These are phyloP conservation scores for Phyto melanocephala DNA, from an alignment of 2,888 invertebrate genomes.

Conservation along the genomic window DNA sequence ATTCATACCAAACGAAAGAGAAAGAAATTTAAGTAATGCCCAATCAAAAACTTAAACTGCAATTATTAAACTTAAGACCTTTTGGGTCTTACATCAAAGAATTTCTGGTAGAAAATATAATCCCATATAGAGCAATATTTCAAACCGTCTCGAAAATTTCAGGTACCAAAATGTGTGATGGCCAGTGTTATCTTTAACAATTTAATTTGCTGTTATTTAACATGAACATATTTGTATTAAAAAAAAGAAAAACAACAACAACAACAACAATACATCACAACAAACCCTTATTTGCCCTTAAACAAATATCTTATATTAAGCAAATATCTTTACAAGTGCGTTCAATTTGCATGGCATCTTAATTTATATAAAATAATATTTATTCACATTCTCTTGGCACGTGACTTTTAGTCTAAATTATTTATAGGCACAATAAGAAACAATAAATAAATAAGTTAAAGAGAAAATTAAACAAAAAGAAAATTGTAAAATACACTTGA, in stretches of 20 bases:
- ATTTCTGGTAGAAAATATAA: no score
- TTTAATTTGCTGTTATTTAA: slow-evolving; percentile 36
- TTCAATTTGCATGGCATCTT: background rate
- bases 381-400: background rate
- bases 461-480: background rate
- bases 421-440: background rate
- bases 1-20: no score
- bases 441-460: background rate
- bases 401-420: background rate
- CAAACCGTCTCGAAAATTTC: no score
- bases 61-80: no score
- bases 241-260: no score
- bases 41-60: no score
- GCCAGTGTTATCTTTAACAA: background rate
- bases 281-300: background rate
- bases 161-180: background rate
- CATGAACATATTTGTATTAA: slow-evolving; percentile 2
- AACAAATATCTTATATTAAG: background rate
- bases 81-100: no score
- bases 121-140: no score
- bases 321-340: no score
- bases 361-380: no score
- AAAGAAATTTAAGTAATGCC: no score
- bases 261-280: no score
- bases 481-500: background rate